phyloP scores from a whole-genome alignment of 2,113 vertebrate genomes.

The Anseranas semipalmata region DNA sequence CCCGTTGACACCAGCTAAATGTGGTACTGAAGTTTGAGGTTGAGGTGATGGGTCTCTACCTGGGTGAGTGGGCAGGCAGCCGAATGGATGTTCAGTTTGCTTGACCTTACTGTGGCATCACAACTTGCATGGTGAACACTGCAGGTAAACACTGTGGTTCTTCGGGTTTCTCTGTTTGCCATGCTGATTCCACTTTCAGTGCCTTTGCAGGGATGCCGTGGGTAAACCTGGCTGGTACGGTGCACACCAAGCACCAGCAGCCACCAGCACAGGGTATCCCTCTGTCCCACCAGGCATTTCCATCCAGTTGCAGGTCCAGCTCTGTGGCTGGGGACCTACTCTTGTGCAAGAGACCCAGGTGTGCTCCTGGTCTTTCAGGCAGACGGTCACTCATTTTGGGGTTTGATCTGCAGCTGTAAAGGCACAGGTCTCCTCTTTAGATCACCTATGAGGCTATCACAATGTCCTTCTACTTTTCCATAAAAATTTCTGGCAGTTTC shows the following conservation, averaged over 20 bases:
- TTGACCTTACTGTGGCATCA: not conserved
- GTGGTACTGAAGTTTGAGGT: not conserved
- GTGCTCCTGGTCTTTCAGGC: not conserved
- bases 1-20: slow-evolving; percentile 53
- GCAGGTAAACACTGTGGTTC: slow-evolving; percentile 25
- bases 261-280: not conserved
- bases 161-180: slow-evolving; percentile 32
- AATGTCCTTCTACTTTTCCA: not conserved
- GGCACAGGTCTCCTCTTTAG: not conserved
- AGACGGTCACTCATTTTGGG: not conserved
- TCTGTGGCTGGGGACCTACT: fast-evolving
- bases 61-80: slow-evolving; percentile 7
- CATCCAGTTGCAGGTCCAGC: not conserved
- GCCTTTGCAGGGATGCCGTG: not conserved
- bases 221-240: not conserved
- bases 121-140: not conserved
- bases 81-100: not conserved
- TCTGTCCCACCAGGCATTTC: not conserved
- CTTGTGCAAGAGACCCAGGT: not conserved
- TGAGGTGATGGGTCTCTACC: slow-evolving; percentile 23
- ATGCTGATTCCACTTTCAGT: not conserved
- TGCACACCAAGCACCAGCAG: not conserved
- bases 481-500: not conserved
- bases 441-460: not conserved
- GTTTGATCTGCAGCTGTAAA: not conserved